Conservation (phyloP, 1,140 invertebrate species). For the Bombus affinis region DNA sequence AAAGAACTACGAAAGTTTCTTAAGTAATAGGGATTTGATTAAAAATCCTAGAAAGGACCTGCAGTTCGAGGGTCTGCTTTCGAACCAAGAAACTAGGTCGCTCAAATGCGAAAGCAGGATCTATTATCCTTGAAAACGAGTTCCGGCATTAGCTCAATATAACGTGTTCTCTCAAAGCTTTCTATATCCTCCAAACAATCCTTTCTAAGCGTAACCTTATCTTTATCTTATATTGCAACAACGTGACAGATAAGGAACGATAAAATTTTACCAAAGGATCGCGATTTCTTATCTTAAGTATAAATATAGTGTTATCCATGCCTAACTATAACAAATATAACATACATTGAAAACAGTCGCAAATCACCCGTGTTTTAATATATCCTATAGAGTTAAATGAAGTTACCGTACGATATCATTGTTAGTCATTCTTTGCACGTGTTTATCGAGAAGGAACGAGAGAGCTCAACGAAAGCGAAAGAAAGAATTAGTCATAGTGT, state of each 20-base stretch:
- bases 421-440: no score
- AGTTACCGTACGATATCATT: neutral
- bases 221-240: neutral
- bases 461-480: neutral
- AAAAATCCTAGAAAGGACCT: neutral
- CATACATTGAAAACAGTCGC: neutral
- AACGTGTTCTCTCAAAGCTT: neutral
- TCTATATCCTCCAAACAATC: neutral
- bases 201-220: neutral
- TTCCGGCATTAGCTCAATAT: constrained; percentile 27
- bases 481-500: constrained; percentile 4
- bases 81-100: constrained; percentile 4
- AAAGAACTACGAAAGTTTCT: neutral
- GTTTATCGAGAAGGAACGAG: no score
- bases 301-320: neutral
- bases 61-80: neutral
- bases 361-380: neutral
- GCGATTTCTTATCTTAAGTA: neutral
- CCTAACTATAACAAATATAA: neutral
- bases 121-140: constrained; percentile 58
- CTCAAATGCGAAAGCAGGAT: constrained; percentile 31
- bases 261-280: neutral
- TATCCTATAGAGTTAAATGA: neutral
- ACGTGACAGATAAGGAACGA: neutral
- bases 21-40: neutral